Base-by-base conservation (phyloP, 1,140 invertebrate species). In the Elymnias hypermnestra region DNA sequence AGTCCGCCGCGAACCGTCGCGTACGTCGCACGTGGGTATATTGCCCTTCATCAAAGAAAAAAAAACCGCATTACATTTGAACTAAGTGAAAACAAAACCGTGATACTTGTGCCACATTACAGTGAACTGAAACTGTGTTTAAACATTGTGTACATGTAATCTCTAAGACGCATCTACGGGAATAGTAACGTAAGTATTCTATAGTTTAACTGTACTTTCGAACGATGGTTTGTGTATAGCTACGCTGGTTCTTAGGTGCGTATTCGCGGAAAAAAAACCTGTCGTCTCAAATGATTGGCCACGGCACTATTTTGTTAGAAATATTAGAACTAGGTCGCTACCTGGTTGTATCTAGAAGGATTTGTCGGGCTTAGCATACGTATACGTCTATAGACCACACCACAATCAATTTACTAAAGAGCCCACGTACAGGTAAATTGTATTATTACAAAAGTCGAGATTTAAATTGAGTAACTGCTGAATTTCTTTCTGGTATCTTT, bases 151-250 rank as follows among this genome's bases (percentile, higher is more conserved):
- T 38, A 41, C 47, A 55, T 53, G 57, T 60, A 53, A 57, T 63
- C 58, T 69, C 59, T 61, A 64, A 60, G 68, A 66, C 61, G 57
- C 63, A 63, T 63, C 70, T 52, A 62, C 56, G 53, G 52, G 56
- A 44, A 57, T 59, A 54, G 54, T 60, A 46, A 61, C 64, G 73
- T 81, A 66, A 78, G 76, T 78, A 75, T 72, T 71, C 64, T 66
- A 71, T 64, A 71, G 63, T 67, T 70, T 70, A 82, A 82, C 77
- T 72, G 74, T 82, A 75, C 69, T 73, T 77, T 81, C 73, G 58
- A 68, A 69, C 69, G 60, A 74, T 72, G 62, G 71, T 71, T 70
- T 69, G 23, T 10, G 61, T 60, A 53, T 55, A 64, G 57, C 63
- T 59, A 66, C 57, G 68, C 58, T 65, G 61, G 62, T 71, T 71